Percentiles rank a stretch among this genome's conserved stretches.
phyloP scores from a whole-genome alignment of 2,888 invertebrate species.

The Galeruca laticollis region DNA sequence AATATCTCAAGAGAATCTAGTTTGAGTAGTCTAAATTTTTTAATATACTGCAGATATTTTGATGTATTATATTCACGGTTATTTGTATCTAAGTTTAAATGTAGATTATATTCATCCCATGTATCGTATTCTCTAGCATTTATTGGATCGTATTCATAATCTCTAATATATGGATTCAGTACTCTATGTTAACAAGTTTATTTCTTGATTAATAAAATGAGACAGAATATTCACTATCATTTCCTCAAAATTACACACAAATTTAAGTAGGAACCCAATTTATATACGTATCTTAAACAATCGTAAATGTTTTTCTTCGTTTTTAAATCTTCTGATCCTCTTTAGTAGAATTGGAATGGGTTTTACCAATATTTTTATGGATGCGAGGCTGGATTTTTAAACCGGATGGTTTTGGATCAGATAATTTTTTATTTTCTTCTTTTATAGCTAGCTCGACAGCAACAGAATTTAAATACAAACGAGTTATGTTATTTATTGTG shows the following conservation, averaged over 20 bases:
- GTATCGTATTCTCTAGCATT: conserved; percentile 1
- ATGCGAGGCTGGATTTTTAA: too few species aligned
- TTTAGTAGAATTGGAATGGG: too few species aligned
- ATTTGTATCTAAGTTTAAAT: not conserved
- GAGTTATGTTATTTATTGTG: too few species aligned
- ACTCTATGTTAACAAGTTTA: not conserved
- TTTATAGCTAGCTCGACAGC: too few species aligned
- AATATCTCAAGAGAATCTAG: not conserved
- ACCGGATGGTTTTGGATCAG: too few species aligned
- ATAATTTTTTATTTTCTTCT: too few species aligned
- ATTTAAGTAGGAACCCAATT: too few species aligned
- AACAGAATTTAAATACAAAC: too few species aligned
- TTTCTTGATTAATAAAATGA: not conserved
- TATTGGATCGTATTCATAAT: not conserved
- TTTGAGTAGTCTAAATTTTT: conserved; percentile 21
- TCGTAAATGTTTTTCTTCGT: too few species aligned
- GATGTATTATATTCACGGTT: conserved; percentile 10
- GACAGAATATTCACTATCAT: not conserved
- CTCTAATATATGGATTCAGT: conserved; percentile 19
- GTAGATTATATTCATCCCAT: not conserved
- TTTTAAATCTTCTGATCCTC: too few species aligned
- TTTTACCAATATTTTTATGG: too few species aligned
- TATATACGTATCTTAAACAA: not conserved
- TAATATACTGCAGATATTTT: conserved; percentile 25
- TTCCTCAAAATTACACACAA: too few species aligned